Evolutionary conservation across 2,113 vertebrate species (phyloP).

Genomic region (Stegastes partitus): DNA sequence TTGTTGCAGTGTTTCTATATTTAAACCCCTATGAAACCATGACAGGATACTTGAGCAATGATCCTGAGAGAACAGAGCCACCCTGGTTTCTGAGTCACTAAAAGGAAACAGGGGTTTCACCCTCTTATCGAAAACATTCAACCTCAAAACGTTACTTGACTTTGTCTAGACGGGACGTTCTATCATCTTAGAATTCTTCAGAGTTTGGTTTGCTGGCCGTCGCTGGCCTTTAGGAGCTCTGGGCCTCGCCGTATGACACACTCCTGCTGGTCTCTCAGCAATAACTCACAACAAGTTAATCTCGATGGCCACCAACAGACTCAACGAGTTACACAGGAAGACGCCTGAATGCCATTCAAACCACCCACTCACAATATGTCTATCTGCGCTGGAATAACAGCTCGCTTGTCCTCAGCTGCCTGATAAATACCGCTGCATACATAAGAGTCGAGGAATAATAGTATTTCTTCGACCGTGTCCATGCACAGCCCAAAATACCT

Average conservation of each 20-base stretch:
- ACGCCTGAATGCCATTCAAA: slow-evolving; percentile 48
- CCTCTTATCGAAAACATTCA: slow-evolving; percentile 4
- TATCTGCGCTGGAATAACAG: slow-evolving; percentile 51
- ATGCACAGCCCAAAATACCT: slow-evolving; percentile 23
- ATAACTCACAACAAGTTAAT: slow-evolving; percentile 37
- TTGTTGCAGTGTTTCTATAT: slow-evolving; percentile 72
- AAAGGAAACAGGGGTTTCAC: slow-evolving; percentile 25
- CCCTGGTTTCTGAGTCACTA: slow-evolving; percentile 42
- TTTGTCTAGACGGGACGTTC: not conserved
- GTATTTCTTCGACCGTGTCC: slow-evolving; percentile 3
- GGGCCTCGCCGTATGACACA: slow-evolving; percentile 26
- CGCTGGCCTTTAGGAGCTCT: not conserved
- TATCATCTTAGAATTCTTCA: not conserved
- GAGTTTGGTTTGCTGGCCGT: not conserved
- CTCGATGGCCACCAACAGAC: slow-evolving; percentile 62
- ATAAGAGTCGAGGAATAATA: slow-evolving; percentile 24
- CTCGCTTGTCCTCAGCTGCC: slow-evolving; percentile 44
- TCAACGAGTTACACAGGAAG: slow-evolving; percentile 65
- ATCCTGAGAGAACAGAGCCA: slow-evolving; percentile 50
- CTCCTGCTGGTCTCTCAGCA: slow-evolving; percentile 16
- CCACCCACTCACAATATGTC: slow-evolving; percentile 59
- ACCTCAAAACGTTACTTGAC: not conserved
- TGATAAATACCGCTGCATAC: slow-evolving; percentile 46
- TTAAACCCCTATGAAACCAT: slow-evolving; percentile 62
- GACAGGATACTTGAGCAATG: slow-evolving; percentile 64